These are phyloP conservation scores for Tapirus indicus DNA, from an alignment of 2,797 vertebrate genomes.

Conservation along the genomic window DNA sequence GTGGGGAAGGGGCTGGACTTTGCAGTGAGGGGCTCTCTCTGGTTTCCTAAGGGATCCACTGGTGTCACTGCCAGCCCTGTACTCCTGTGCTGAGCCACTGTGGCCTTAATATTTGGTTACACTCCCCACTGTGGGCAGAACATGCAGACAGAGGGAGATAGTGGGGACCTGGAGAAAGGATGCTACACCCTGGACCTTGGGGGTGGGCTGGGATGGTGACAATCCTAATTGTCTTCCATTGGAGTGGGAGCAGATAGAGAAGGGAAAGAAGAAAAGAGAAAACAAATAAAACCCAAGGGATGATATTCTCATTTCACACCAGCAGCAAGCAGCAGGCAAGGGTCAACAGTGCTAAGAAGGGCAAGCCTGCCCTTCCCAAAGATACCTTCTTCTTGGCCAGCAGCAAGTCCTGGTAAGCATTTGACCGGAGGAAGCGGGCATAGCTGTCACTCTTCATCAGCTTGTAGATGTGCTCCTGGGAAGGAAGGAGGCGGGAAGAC, in stretches of 20 bases:
- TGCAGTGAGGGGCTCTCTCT: neutral
- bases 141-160: neutral
- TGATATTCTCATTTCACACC: slow-evolving; percentile 85
- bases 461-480: slow-evolving; percentile 98
- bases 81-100: neutral
- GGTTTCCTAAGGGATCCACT: neutral
- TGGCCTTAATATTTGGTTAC: neutral
- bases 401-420: slow-evolving; percentile 96
- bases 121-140: neutral
- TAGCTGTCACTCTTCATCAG: slow-evolving; percentile 99
- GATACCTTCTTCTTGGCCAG: slow-evolving; percentile 97
- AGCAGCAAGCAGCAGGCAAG: slow-evolving; percentile 90
- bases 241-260: slow-evolving; percentile 51
- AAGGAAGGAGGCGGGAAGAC: slow-evolving; percentile 79
- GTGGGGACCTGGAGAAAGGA: neutral
- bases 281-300: slow-evolving; percentile 78
- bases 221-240: slow-evolving; percentile 77
- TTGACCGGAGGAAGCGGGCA: slow-evolving; percentile 97
- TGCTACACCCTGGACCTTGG: slow-evolving; percentile 47
- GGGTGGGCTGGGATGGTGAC: slow-evolving; percentile 57
- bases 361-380: slow-evolving; percentile 88
- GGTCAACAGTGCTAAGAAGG: slow-evolving; percentile 87
- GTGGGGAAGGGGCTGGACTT: neutral
- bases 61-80: neutral
- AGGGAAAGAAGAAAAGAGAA: slow-evolving; percentile 67